Percentiles rank a stretch among this genome's conserved stretches.
Conservation (phyloP, 2,888 invertebrate species). For the Caenorhabditis drosophilae region DNA sequence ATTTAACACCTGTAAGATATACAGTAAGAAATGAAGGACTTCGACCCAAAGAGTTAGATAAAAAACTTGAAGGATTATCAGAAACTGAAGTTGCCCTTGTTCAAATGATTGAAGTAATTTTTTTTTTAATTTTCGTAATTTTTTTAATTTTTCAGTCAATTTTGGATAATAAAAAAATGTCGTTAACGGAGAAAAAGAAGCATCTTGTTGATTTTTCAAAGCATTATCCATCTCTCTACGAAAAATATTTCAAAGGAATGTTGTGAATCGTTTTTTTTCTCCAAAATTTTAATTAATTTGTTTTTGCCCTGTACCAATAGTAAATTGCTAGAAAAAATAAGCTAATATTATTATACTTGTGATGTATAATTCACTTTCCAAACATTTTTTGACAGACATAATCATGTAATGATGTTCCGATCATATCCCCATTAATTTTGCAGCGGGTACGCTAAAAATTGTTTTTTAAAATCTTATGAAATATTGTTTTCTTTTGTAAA, state of each 20-base stretch:
- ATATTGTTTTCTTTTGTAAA: too few relatives aligned
- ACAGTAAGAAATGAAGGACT: constrained; percentile 12
- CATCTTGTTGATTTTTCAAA: constrained; percentile 19
- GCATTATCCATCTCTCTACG: constrained; percentile 17
- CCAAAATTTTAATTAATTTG: too few relatives aligned
- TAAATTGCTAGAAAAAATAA: too few relatives aligned
- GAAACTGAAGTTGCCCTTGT: constrained; percentile 23
- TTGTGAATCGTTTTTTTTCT: too few relatives aligned
- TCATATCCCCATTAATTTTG: too few relatives aligned
- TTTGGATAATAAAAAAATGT: constrained; percentile 19
- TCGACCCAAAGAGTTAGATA: constrained; percentile 6
- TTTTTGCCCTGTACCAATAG: too few relatives aligned
- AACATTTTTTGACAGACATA: too few relatives aligned
- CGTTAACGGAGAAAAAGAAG: constrained; percentile 26
- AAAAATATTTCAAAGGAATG: constrained; percentile 14
- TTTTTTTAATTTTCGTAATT: background rate
- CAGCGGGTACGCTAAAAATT: too few relatives aligned
- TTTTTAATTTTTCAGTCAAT: constrained; percentile 12
- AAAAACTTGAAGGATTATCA: constrained; percentile 1
- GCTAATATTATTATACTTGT: too few relatives aligned
- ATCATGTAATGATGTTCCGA: too few relatives aligned
- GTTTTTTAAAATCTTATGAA: too few relatives aligned
- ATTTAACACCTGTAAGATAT: constrained; percentile 3
- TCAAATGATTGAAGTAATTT: constrained; percentile 25
- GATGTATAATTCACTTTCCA: too few relatives aligned